Evolutionary conservation across 2,888 invertebrate genomes (phyloP), one percentile per base, ranked within the genome.

Genomic region (Synergus itoensis): DNA sequence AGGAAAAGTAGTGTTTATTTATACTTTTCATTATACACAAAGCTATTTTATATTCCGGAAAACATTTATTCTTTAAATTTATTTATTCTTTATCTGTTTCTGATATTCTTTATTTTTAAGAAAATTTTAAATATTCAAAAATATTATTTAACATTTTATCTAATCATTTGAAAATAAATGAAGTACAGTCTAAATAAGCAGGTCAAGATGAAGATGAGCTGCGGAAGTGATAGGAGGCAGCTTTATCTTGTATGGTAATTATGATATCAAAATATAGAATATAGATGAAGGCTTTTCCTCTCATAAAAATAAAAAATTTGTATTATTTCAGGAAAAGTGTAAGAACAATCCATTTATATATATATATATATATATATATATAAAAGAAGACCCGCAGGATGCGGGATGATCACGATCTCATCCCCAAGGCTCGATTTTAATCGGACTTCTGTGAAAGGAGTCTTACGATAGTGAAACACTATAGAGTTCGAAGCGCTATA

Each of bases 401-500:
- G 53, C 53, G 53, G 48, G 73, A 57, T 73, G 53, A 57, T 73
- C 53, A 18, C 53, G 36, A 36, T 57, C n/a, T 36, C 36, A 73
- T 67, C 43, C 62, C 14, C 62, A 62, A 62, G 62, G 62, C 28
- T 21, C 62, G 28, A 62, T 62, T 62, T 62, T 14, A 62, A 28
- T 62, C 36, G 53, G 36, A 36, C 5, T 36, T 53, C 11, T 53
- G 69, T 69, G 73, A 53, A 57, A 73, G 73, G 73, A 73, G 53
- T 53, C 43, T 73, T 48, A 53, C 48, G 11, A 73, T 73, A 73
- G 53, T 73, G 48, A 73, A 73, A 73, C 28, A 60, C 60, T 60
- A 60, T 60, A 60, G 65, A 65, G 69, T 73, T 28, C 45, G 48
- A 60, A 60, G 60, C 18, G 60, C 60, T 73, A 73, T 67, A 67